Base-by-base conservation (phyloP, 2,888 invertebrate genomes). In the Shargacucullia verbasci region DNA sequence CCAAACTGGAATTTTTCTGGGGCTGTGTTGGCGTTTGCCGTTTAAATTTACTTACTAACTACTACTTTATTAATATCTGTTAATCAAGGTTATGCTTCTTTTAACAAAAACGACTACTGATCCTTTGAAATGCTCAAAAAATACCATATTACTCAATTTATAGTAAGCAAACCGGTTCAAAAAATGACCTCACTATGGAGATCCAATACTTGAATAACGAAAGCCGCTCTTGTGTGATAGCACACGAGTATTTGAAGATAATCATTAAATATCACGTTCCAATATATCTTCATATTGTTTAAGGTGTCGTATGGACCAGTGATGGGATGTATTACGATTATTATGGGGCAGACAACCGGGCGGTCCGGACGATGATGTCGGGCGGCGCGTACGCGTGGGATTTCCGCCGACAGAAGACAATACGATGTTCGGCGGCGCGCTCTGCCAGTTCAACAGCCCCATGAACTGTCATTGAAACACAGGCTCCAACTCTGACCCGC, bases 371-470 rank as follows among this genome's bases (percentile, higher is more conserved):
- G 29, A n/a, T 9, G 29, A 20, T 9, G 29, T 2, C 73, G 71
- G 67, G 60, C 71, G 68, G 60, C 62, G 68, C 67, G 43, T 43
- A 69, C 67, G 86, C 86, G 84, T 87, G 88, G 86, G 87, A 86
- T 82, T 80, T 20, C 20, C 20, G 20, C 2, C 20, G 20, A 59
- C 46, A 53, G 82, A 80, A 81, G 81, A 86, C 89, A 87, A 89
- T 84, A 81, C 70, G 67, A 57, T 70, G 70, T 73, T 79, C 58
- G 72, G 62, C 50, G 66, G 43, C 63, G 61, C 73, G 76, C 67
- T 65, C 74, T 73, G 78, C 73, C 83, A 82, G 90, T 90, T 91
- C 90, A 90, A 90, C 85, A 90, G 83, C 88, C 90, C 83, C 83
- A 78, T 80, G 82, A 67, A 58, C 71, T 66, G 54, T 70, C 71